phyloP scores from a whole-genome alignment of 2,113 vertebrate species.

The Hiodon alosoides region DNA sequence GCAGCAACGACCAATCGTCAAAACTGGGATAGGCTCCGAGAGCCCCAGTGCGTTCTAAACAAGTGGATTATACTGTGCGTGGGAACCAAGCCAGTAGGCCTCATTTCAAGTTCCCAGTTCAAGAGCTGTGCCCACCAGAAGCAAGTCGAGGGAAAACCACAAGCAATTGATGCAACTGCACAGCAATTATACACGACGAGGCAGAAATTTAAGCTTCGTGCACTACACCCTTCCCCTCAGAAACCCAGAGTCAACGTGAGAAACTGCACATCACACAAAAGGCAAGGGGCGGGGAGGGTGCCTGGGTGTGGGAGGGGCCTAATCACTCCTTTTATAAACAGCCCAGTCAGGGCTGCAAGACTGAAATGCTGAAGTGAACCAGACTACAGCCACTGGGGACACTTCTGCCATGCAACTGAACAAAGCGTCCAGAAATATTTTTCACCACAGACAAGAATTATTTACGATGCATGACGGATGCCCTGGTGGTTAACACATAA shows the following conservation, averaged over 20 bases:
- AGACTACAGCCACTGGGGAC: neutral
- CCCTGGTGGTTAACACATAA: too few species aligned
- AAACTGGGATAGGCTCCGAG: too few species aligned
- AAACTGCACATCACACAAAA: slow-evolving; percentile 47
- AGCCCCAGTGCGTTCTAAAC: neutral
- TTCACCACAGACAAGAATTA: too few species aligned
- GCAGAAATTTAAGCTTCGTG: neutral
- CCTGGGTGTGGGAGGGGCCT: slow-evolving; percentile 6
- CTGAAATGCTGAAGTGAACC: neutral
- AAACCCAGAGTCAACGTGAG: slow-evolving; percentile 49
- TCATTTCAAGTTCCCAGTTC: too few species aligned
- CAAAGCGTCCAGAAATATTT: too few species aligned
- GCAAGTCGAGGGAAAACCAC: neutral
- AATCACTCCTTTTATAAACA: slow-evolving; percentile 20
- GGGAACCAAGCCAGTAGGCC: too few species aligned
- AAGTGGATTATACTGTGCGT: too few species aligned
- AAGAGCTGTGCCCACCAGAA: neutral
- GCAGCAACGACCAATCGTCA: too few species aligned
- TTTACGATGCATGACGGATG: too few species aligned
- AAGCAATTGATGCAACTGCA: neutral
- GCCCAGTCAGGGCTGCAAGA: neutral
- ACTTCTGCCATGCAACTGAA: neutral
- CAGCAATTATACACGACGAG: neutral
- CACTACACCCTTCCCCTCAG: slow-evolving; percentile 3
- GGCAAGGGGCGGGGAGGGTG: neutral